phyloP scores from a whole-genome alignment of 2,797 vertebrate genomes.

The Squalus acanthias region DNA sequence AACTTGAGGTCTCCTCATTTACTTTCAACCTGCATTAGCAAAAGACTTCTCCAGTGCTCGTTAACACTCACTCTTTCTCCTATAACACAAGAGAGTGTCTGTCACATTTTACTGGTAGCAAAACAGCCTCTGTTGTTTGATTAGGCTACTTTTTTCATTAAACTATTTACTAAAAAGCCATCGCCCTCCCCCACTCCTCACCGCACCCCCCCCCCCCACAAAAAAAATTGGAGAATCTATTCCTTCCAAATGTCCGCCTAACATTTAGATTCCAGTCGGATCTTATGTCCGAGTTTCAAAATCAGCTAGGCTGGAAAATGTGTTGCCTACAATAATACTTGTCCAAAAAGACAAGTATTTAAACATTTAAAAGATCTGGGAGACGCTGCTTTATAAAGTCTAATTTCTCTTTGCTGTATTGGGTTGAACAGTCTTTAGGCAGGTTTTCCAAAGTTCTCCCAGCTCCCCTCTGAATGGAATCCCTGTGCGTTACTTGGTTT shows the following conservation, averaged over 20 bases:
- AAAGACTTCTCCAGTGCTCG: constrained; percentile 42
- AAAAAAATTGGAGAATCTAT: not conserved
- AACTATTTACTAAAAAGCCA: constrained; percentile 44
- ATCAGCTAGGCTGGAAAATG: not conserved
- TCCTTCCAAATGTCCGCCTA: not conserved
- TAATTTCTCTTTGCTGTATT: no score
- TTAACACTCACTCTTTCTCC: constrained; percentile 52
- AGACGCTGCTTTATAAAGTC: not conserved
- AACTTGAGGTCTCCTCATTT: constrained; percentile 49
- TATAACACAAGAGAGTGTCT: constrained; percentile 53
- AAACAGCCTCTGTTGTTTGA: not conserved
- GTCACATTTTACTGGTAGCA: constrained; percentile 40
- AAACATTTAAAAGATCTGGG: not conserved
- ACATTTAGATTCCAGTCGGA: not conserved
- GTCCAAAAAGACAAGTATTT: not conserved
- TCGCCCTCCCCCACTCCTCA: constrained; percentile 46
- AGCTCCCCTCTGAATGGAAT: not conserved
- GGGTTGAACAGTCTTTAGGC: not conserved
- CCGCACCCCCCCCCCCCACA: not conserved
- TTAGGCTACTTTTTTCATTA: constrained; percentile 11
- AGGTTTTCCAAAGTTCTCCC: not conserved
- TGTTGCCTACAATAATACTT: not conserved
- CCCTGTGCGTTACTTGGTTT: not conserved
- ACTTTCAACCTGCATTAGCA: constrained; percentile 51
- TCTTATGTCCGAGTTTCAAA: not conserved